These are phyloP conservation scores for Podarcis cretensis DNA, from an alignment of 2,113 vertebrate genomes.

Conservation along the genomic window DNA sequence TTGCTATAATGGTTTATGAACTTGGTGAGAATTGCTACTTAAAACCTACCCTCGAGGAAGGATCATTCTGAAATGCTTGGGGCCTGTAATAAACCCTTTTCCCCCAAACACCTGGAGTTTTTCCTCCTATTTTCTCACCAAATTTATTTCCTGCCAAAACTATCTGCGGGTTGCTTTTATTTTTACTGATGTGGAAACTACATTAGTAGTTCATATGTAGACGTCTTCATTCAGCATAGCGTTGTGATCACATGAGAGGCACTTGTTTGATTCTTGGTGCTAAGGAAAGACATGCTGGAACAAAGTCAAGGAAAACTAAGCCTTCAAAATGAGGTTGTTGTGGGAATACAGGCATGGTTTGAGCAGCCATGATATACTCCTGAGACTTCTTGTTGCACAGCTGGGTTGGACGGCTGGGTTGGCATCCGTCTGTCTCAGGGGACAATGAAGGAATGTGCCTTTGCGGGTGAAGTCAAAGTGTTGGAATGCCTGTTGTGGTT, in stretches of 20 bases:
- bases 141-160: neutral
- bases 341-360: neutral
- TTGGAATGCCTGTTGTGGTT: too few relatives aligned
- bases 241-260: neutral
- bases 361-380: neutral
- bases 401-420: too few relatives aligned
- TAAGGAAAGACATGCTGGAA: neutral
- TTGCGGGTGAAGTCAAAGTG: too few relatives aligned
- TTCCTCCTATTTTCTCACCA: neutral
- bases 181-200: neutral
- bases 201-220: too few relatives aligned
- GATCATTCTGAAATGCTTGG: neutral
- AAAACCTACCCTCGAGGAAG: neutral
- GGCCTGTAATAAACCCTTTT: neutral
- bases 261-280: neutral
- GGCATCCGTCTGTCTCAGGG: too few relatives aligned
- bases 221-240: neutral
- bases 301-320: neutral
- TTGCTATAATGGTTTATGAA: neutral
- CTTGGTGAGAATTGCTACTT: neutral
- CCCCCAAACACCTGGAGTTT: neutral
- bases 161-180: neutral
- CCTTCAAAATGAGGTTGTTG: neutral
- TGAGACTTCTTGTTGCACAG: neutral
- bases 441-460: too few relatives aligned